These are phyloP conservation scores for Malurus melanocephalus DNA, from an alignment of 2,113 vertebrate species.

Conservation along the genomic window DNA sequence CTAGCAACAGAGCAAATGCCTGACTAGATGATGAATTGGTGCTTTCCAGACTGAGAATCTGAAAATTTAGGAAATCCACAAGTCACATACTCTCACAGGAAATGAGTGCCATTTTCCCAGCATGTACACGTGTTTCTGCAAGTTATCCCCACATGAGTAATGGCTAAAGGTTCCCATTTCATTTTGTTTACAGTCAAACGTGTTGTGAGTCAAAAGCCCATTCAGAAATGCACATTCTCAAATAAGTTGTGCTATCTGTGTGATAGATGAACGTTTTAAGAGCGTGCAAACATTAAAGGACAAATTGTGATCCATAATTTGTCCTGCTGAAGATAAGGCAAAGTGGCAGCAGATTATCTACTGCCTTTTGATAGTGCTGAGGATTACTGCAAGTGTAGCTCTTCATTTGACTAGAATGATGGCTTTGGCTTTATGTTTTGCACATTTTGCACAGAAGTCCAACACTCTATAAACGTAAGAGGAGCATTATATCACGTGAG, in stretches of 20 bases:
- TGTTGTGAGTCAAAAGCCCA: background rate
- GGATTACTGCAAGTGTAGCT: background rate
- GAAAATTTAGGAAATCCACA: conserved; percentile 7
- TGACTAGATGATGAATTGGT: conserved; percentile 6
- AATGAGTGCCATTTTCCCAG: background rate
- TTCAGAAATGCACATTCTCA: background rate
- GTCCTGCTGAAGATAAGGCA: background rate
- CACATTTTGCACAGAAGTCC: background rate
- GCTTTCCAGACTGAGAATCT: background rate
- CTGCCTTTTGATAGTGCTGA: background rate
- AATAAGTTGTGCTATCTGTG: background rate
- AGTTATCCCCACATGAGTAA: background rate
- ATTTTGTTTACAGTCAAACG: background rate
- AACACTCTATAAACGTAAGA: background rate
- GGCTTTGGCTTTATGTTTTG: background rate
- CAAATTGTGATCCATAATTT: background rate
- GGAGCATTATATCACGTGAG: background rate
- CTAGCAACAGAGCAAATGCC: background rate
- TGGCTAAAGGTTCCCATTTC: background rate
- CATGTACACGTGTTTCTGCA: background rate
- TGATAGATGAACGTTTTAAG: conserved; percentile 5
- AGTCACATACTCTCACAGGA: background rate
- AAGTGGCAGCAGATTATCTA: background rate
- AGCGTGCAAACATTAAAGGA: background rate
- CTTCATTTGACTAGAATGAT: conserved; percentile 12